phyloP scores from a whole-genome alignment of 2,797 vertebrate genomes.

The Ceryle rudis region DNA sequence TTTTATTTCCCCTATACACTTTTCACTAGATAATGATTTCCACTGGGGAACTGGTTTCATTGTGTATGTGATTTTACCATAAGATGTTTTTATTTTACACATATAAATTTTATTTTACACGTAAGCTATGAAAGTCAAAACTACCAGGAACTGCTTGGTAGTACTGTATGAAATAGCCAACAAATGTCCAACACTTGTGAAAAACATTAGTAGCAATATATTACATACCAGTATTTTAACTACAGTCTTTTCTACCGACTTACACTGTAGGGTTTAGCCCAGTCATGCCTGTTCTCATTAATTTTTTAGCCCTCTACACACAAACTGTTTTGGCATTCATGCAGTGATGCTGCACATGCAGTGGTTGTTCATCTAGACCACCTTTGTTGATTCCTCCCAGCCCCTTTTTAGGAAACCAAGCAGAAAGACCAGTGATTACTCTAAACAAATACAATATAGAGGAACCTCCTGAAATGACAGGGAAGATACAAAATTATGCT shows the following conservation, averaged over 20 bases:
- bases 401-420: constrained; percentile 53
- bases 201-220: constrained; percentile 70
- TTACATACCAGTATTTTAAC: constrained; percentile 65
- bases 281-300: constrained; percentile 37
- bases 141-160: constrained; percentile 70
- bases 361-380: constrained; percentile 3
- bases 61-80: constrained; percentile 58
- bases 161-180: constrained; percentile 71
- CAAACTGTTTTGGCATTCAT: constrained; percentile 51
- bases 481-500: constrained; percentile 59
- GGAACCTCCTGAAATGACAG: constrained; percentile 49
- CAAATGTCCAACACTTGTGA: constrained; percentile 59
- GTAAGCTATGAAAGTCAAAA: constrained; percentile 70
- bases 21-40: constrained; percentile 58
- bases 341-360: constrained; percentile 32
- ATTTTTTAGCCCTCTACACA: constrained; percentile 40
- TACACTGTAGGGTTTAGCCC: constrained; percentile 26
- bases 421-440: constrained; percentile 68
- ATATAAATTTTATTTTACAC: constrained; percentile 76
- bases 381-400: background rate
- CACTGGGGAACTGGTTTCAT: constrained; percentile 51
- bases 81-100: constrained; percentile 72
- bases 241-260: constrained; percentile 45
- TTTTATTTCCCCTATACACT: constrained; percentile 69
- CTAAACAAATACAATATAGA: constrained; percentile 55